Evolutionary conservation across 2,888 invertebrate genomes (phyloP).

Genomic region (Drosophila koepferae): DNA sequence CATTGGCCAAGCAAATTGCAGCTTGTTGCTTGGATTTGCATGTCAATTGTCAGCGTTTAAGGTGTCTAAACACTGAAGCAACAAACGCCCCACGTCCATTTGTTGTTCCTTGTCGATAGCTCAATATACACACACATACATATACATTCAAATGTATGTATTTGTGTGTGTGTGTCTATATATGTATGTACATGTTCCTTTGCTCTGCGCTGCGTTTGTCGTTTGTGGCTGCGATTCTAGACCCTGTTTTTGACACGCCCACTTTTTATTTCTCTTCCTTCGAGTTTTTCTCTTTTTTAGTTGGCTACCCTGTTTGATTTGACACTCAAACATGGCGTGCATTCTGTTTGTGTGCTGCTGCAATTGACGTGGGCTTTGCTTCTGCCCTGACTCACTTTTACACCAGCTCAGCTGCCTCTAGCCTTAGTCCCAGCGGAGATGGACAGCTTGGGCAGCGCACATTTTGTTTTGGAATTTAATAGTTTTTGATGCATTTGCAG

Average conservation of each 20-base stretch:
- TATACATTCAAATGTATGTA: neutral
- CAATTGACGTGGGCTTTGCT: conserved; percentile 39
- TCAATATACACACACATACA: neutral
- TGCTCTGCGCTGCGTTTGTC: neutral
- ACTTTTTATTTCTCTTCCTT: neutral
- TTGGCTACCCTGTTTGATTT: conserved; percentile 49
- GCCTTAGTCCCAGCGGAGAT: neutral
- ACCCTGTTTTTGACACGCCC: conserved; percentile 47
- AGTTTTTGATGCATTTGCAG: conserved; percentile 20
- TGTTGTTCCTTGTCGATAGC: conserved; percentile 8
- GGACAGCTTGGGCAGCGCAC: neutral
- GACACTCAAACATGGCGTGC: conserved; percentile 44
- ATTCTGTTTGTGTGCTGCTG: conserved; percentile 25
- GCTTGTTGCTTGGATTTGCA: conserved; percentile 60
- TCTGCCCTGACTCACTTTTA: conserved; percentile 27
- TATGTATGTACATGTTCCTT: conserved; percentile 1
- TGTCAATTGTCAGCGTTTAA: conserved; percentile 71
- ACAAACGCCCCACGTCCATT: conserved; percentile 23
- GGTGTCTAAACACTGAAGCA: conserved; percentile 18
- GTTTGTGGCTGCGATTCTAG: conserved; percentile 17
- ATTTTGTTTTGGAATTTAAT: conserved; percentile 14
- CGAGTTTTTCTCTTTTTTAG: neutral
- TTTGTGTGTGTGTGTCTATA: neutral
- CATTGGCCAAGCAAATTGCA: conserved; percentile 57
- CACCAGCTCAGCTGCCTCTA: neutral